Conservation (phyloP, 1,140 invertebrate species). For the Dysdera silvatica region DNA sequence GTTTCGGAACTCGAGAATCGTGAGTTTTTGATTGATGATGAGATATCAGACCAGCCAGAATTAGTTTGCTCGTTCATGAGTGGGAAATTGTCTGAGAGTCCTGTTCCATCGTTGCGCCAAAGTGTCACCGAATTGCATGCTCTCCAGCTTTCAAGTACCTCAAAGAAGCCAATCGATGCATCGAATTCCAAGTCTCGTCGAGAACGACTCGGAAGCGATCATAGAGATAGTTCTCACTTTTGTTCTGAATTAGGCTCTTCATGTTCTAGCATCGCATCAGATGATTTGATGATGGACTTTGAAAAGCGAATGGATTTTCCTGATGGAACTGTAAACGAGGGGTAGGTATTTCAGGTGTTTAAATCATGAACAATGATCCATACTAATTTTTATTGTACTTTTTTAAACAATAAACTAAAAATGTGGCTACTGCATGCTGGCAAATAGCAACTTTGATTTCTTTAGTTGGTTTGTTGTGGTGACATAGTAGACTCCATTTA, state of each 20-base stretch:
- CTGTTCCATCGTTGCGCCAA: conserved; percentile 18
- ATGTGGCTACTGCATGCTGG: too few species aligned
- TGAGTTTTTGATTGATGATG: conserved; percentile 74
- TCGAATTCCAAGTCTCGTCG: conserved; percentile 9
- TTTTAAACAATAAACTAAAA: too few species aligned
- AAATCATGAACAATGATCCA: not conserved
- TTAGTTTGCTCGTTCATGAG: conserved; percentile 53
- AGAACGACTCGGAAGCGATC: conserved; percentile 1
- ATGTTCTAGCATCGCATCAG: conserved; percentile 40
- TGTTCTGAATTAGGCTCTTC: conserved; percentile 33
- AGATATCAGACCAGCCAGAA: conserved; percentile 81
- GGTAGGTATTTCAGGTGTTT: not conserved
- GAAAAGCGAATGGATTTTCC: conserved; percentile 31
- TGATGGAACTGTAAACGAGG: conserved; percentile 25
- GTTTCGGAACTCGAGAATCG: conserved; percentile 49
- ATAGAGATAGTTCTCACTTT: conserved; percentile 16
- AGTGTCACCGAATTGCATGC: conserved; percentile 23
- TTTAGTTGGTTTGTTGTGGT: too few species aligned
- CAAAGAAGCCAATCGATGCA: conserved; percentile 17
- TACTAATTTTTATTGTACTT: not conserved
- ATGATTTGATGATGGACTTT: conserved; percentile 42
- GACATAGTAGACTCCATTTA: too few species aligned
- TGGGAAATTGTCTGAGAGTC: conserved; percentile 8
- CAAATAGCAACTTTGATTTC: too few species aligned
- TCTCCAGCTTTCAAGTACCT: conserved; percentile 14